phyloP scores from a whole-genome alignment of 2,888 invertebrate species.

The Scaptomyza cyrtandrae region DNA sequence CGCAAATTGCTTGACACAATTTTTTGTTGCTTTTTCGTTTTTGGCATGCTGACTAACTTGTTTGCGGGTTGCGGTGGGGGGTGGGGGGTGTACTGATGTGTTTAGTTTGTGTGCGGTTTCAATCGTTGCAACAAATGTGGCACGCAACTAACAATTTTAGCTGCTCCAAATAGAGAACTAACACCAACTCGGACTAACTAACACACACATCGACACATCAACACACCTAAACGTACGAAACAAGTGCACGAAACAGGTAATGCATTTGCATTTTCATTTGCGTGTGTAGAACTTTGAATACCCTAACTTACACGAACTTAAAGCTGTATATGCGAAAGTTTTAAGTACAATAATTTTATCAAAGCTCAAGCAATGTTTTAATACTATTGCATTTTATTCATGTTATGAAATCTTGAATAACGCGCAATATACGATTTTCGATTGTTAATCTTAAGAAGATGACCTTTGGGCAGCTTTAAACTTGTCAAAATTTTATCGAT shows the following conservation, averaged over 20 bases:
- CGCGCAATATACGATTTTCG: too few species aligned
- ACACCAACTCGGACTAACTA: conserved; percentile 21
- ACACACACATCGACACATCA: conserved; percentile 28
- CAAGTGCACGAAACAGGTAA: conserved; percentile 28
- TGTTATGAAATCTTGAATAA: too few species aligned
- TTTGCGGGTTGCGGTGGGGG: conserved; percentile 24
- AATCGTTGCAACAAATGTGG: conserved; percentile 58
- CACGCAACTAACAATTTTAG: conserved; percentile 80
- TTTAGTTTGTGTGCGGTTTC: conserved; percentile 16
- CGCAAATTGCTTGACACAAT: conserved; percentile 81
- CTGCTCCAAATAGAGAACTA: conserved; percentile 71
- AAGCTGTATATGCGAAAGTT: not conserved
- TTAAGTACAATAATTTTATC: not conserved
- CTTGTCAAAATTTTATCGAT: too few species aligned
- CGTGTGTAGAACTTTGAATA: conserved; percentile 2
- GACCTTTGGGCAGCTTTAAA: too few species aligned
- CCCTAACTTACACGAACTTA: not conserved
- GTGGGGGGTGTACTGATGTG: too few species aligned
- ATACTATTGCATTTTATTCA: not conserved
- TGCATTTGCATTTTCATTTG: too few species aligned
- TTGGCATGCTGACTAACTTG: conserved; percentile 8
- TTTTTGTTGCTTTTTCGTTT: conserved; percentile 24
- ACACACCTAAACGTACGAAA: conserved; percentile 51
- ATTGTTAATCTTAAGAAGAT: too few species aligned
- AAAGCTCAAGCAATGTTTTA: not conserved